Evolutionary conservation across 2,113 vertebrate genomes (phyloP), one percentile per base, ranked within the genome.

Genomic region (Beaufortia kweichowensis): DNA sequence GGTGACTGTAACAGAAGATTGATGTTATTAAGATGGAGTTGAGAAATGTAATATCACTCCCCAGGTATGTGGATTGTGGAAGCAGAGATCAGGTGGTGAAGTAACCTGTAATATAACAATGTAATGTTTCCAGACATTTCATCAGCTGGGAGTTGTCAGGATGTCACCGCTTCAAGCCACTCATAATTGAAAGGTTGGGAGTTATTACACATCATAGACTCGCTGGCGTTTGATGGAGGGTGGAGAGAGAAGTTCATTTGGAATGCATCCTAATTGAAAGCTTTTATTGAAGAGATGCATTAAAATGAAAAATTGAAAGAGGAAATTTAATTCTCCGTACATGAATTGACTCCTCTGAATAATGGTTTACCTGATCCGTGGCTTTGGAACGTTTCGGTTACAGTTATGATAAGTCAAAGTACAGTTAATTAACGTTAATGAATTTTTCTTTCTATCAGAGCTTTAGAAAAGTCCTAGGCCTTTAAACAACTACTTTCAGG

Each of bases 181-280:
- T 71, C 33, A 71, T 71, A 71, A 59, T 71, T 71, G 39, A 71
- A 69, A 69, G 48, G 68, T 71, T 71, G 14, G 53, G 68, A 71
- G 33, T 59, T 59, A 57, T 57, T 23, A 4, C 68, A 59, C n/a
- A 65, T 59, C 56, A 35, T 2, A 29, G 33, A 14, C 48, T 64
- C 19, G 17, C 53, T 2, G 19, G 46, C 35, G 9, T 55, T 33
- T 68, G 56, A 62, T 60, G 19, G 21, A 26, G 10, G 24, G 56
- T 19, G 15, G 23, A 60, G 35, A 60, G 35, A 46, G n/a, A n/a
- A 24, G 24, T 63, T 76, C 12, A 41, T 81, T 72, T 65, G 74
- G 35, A 41, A 71, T 39, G 50, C 41, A 63, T 65, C 29, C 69
- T 60, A 61, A 67, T 60, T 62, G 33, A 72, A 65, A 50, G 29